These are phyloP conservation scores for Calyptommatus sinebrachiatus DNA, from an alignment of 2,113 vertebrate genomes.

Conservation along the genomic window DNA sequence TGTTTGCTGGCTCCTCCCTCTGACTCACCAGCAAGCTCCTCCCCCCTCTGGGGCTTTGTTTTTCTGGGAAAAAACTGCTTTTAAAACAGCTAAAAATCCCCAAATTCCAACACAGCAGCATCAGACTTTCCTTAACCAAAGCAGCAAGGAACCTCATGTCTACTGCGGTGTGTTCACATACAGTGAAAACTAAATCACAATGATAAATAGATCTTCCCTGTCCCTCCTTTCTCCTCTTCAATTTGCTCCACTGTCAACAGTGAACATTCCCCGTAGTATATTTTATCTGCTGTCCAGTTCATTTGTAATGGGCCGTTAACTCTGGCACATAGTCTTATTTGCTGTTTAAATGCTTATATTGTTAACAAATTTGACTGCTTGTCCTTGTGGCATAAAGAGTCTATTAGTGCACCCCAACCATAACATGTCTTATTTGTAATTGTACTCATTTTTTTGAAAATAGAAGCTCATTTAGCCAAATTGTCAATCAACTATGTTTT, in stretches of 20 bases:
- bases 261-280: neutral
- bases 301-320: conserved; percentile 20
- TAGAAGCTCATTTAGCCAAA: neutral
- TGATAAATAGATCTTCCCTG: neutral
- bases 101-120: neutral
- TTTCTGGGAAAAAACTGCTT: no score
- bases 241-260: neutral
- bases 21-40: no score
- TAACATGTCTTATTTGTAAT: neutral
- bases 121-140: neutral
- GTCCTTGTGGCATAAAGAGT: conserved; percentile 5
- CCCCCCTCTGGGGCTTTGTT: no score
- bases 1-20: no score
- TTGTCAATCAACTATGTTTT: neutral
- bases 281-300: conserved; percentile 14
- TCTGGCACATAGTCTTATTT: conserved; percentile 17
- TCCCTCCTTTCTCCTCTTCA: neutral
- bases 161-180: neutral
- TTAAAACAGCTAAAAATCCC: no score
- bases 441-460: conserved; percentile 14
- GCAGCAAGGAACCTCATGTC: neutral
- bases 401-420: conserved; percentile 9
- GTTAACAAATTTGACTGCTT: conserved; percentile 25
- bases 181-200: neutral
- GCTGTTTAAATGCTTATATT: conserved; percentile 20